Percentiles rank a stretch among this genome's conserved stretches.
phyloP scores from a whole-genome alignment of 2,113 vertebrate species.

The Pelusios castaneus region DNA sequence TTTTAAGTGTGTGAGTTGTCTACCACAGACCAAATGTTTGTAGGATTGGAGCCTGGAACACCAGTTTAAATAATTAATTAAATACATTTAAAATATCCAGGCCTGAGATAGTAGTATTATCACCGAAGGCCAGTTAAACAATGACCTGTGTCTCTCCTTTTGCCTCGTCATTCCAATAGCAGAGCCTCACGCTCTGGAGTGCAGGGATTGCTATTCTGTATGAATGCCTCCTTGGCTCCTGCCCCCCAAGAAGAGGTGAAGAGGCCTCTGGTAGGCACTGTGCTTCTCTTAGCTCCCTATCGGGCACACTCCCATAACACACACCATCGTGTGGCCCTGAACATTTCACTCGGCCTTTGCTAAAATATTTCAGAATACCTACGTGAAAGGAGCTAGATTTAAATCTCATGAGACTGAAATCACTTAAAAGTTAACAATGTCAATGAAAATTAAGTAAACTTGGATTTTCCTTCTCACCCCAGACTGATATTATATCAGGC shows the following conservation, averaged over 20 bases:
- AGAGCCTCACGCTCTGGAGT: not conserved
- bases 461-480: not conserved
- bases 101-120: conserved; percentile 38
- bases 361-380: not conserved
- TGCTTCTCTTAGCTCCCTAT: not conserved
- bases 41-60: not conserved
- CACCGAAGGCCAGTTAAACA: conserved; percentile 24
- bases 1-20: conserved; percentile 7
- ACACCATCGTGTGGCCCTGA: not conserved
- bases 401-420: not conserved
- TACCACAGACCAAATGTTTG: conserved; percentile 9
- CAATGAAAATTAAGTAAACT: not conserved
- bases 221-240: not conserved
- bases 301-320: not conserved
- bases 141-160: conserved; percentile 14
- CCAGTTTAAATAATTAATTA: not conserved
- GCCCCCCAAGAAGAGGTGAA: not conserved
- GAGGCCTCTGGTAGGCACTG: fast-evolving
- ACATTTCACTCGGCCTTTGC: not conserved
- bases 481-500: not conserved
- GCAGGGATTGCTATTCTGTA: not conserved
- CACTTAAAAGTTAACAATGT: not conserved
- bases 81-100: not conserved
- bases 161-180: conserved; percentile 35
- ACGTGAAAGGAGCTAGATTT: not conserved